Percentiles rank a stretch among this genome's conserved stretches.
phyloP scores from a whole-genome alignment of 1,140 invertebrate genomes.

The Anastrepha ludens region DNA sequence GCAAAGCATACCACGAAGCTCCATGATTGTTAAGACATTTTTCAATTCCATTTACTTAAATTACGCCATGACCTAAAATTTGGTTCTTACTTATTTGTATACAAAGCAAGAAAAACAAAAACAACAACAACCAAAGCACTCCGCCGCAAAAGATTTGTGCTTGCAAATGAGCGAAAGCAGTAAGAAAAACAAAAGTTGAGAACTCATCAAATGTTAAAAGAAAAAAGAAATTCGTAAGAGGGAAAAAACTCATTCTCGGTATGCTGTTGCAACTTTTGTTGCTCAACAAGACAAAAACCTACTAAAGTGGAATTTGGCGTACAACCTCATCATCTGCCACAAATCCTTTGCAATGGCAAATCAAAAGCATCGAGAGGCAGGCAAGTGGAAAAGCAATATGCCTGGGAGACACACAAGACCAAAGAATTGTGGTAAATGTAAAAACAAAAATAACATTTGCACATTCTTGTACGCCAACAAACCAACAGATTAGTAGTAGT shows the following conservation, averaged over 20 bases:
- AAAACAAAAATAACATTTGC: slow-evolving; percentile 30
- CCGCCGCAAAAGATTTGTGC: slow-evolving; percentile 1
- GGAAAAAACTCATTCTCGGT: slow-evolving; percentile 5
- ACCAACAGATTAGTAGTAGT: slow-evolving; percentile 27
- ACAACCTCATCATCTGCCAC: slow-evolving; percentile 46
- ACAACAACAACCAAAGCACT: neutral
- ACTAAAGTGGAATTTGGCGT: slow-evolving; percentile 12
- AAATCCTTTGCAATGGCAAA: slow-evolving; percentile 32
- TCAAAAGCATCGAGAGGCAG: slow-evolving; percentile 3
- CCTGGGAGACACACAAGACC: slow-evolving; percentile 16
- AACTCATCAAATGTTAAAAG: slow-evolving; percentile 10
- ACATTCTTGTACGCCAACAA: slow-evolving; percentile 30
- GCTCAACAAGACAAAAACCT: neutral
- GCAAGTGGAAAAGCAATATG: slow-evolving; percentile 35
- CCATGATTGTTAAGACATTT: neutral
- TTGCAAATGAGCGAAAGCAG: slow-evolving; percentile 26
- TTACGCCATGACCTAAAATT: slow-evolving; percentile 8
- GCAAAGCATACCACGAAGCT: neutral
- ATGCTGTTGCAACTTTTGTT: slow-evolving; percentile 28
- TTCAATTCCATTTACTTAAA: neutral
- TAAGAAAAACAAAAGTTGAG: slow-evolving; percentile 3
- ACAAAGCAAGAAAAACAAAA: neutral
- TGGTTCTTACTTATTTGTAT: neutral
- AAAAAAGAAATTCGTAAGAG: neutral
- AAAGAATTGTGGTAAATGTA: slow-evolving; percentile 21